A percentile compares a stretch with the other conserved stretches of the same genome.
These are phyloP conservation scores for Eptatretus burgeri DNA, from an alignment of 2,113 vertebrate genomes.

Conservation along the genomic window DNA sequence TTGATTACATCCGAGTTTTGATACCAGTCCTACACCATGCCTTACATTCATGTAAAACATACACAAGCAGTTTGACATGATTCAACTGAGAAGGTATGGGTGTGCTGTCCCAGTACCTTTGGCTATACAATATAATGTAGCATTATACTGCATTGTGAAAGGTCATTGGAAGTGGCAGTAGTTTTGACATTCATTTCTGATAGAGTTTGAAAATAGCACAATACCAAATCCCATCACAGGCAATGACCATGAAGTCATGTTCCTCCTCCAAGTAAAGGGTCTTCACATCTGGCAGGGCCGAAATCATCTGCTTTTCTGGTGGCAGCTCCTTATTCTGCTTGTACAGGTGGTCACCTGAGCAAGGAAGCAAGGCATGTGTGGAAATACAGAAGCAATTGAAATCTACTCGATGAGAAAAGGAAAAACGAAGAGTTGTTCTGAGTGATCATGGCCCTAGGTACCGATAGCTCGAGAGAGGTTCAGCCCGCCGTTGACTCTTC, in stretches of 20 bases:
- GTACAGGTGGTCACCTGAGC: conserved; percentile 77
- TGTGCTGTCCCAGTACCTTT: too few relatives aligned
- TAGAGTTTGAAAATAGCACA: conserved; percentile 10
- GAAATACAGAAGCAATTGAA: too few relatives aligned
- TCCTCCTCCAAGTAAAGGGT: conserved; percentile 63
- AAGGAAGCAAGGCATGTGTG: neutral
- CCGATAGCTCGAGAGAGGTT: conserved; percentile 90
- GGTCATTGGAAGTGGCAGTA: neutral
- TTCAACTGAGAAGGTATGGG: too few relatives aligned
- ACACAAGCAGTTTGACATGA: too few relatives aligned
- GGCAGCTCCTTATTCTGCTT: conserved; percentile 73
- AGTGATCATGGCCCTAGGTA: conserved; percentile 14
- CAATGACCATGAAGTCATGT: conserved; percentile 94
- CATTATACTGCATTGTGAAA: neutral
- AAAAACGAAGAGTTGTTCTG: too few relatives aligned
- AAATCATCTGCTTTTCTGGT: conserved; percentile 94
- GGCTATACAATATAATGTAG: too few relatives aligned
- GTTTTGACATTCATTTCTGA: neutral
- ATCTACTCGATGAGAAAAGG: too few relatives aligned
- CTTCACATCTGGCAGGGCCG: conserved; percentile 70
- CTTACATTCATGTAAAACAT: too few relatives aligned
- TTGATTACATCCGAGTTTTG: too few relatives aligned
- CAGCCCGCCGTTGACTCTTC: conserved; percentile 71
- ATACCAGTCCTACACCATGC: too few relatives aligned
- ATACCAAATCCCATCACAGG: conserved; percentile 94